Evolutionary conservation across 2,797 vertebrate genomes (phyloP).

Genomic region (Cuculus canorus): DNA sequence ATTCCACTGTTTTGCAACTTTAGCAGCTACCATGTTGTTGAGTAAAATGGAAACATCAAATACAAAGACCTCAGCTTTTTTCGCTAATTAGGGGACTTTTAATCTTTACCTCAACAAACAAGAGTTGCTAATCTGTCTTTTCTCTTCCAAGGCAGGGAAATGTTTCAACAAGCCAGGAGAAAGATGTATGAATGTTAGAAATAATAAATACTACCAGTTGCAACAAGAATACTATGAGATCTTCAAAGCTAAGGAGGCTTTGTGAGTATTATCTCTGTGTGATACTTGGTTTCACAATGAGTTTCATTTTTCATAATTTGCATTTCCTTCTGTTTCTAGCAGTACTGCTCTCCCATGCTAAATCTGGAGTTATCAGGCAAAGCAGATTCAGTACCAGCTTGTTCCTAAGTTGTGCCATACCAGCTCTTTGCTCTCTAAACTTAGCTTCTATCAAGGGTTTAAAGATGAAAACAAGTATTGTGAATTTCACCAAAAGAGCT

Average conservation of each 20-base stretch:
- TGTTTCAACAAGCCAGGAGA: background rate
- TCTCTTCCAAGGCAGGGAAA: background rate
- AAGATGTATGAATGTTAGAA: background rate
- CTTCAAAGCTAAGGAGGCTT: background rate
- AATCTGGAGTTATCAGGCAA: background rate
- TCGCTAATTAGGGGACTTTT: background rate
- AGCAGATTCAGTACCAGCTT: background rate
- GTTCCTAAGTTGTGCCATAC: background rate
- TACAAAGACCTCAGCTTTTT: background rate
- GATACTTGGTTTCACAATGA: background rate
- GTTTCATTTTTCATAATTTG: background rate
- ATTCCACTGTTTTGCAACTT: background rate
- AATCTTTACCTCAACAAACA: background rate
- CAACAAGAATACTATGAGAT: background rate
- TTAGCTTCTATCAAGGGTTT: background rate
- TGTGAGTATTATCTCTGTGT: background rate
- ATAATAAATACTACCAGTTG: background rate
- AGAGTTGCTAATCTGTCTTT: background rate
- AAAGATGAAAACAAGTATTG: background rate
- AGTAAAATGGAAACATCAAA: background rate
- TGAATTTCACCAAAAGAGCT: background rate
- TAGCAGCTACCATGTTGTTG: background rate
- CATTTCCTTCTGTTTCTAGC: background rate
- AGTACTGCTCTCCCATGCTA: background rate
- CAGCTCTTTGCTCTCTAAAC: background rate